Base-by-base conservation (phyloP, 1,140 invertebrate species). In the Prorops nasuta region DNA sequence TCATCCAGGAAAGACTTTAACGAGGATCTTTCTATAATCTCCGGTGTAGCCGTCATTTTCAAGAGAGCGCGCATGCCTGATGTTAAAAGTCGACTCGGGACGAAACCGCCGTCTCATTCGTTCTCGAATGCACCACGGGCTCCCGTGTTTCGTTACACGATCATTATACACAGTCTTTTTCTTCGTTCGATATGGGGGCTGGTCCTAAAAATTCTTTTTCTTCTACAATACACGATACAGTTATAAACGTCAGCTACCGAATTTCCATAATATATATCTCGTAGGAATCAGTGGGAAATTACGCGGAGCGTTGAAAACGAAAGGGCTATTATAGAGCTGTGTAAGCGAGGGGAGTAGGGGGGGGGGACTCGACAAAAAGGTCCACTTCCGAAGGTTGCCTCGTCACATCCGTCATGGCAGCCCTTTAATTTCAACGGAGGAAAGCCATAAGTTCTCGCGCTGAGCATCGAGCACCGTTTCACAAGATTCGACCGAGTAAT, bases 331-430 rank as follows among this genome's bases (percentile, higher is more conserved):
- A n/a, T n/a, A n/a, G n/a, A n/a, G n/a, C n/a, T n/a, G n/a, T n/a
- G n/a, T n/a, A n/a, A n/a, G n/a, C n/a, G n/a, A n/a, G n/a, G n/a
- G n/a, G n/a, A n/a, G n/a, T n/a, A n/a, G n/a, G n/a, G n/a, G n/a
- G n/a, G n/a, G n/a, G n/a, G 46, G 54, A 44, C 46, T 37, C 35
- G 35, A 51, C 58, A 61, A 62, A 62, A 62, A 61, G 54, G 50
- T 54, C 59, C 54, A 62, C 60, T 61, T 62, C 60, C 60, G 60
- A 62, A 62, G 54, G 50, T 44, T 63, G 60, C 60, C 54, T 36
- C 61, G 62, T 64, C 62, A 64, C 58, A 64, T 64, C 62, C 62
- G 62, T 45, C 57, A 60, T 50, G 54, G 44, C 54, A 48, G 54
- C 61, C 44, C 57, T 61, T 48, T 63, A 63, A 63, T 64, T 64